phyloP scores from a whole-genome alignment of 2,888 invertebrate species.

The Acleris sparsana region DNA sequence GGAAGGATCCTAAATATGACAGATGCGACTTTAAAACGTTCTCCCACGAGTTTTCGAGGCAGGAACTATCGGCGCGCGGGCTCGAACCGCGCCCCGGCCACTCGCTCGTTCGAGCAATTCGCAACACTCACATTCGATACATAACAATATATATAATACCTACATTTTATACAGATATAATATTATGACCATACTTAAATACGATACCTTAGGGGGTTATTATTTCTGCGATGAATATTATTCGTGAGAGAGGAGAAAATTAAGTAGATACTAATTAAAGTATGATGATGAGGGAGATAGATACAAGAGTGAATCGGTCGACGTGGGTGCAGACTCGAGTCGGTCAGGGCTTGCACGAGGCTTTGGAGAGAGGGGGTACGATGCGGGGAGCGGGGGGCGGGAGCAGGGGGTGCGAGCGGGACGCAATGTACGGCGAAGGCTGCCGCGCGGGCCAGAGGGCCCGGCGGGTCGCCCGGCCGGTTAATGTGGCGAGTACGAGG shows the following conservation, averaged over 20 bases:
- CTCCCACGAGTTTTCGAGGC: background rate
- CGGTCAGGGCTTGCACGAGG: background rate
- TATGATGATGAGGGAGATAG: slow-evolving; percentile 6
- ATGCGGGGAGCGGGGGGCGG: slow-evolving; percentile 14
- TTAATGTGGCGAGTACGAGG: slow-evolving; percentile 23
- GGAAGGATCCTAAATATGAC: no score
- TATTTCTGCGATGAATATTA: background rate
- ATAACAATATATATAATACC: slow-evolving; percentile 6
- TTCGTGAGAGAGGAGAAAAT: background rate
- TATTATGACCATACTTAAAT: background rate
- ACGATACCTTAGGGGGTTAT: background rate
- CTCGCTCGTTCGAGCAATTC: background rate
- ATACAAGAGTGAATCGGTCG: background rate
- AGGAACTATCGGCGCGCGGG: slow-evolving; percentile 24
- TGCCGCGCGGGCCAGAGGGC: slow-evolving; percentile 38
- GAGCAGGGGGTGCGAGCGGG: slow-evolving; percentile 13
- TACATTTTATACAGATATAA: background rate
- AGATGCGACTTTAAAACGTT: no score
- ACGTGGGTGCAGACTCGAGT: background rate
- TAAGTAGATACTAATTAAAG: background rate
- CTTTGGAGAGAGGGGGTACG: background rate
- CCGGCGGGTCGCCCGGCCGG: slow-evolving; percentile 31
- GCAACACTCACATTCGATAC: background rate
- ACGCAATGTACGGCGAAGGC: slow-evolving; percentile 40
- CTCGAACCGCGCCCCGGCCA: slow-evolving; percentile 40